Conservation (phyloP, 2,888 invertebrate genomes). For the Metellina segmentata region DNA sequence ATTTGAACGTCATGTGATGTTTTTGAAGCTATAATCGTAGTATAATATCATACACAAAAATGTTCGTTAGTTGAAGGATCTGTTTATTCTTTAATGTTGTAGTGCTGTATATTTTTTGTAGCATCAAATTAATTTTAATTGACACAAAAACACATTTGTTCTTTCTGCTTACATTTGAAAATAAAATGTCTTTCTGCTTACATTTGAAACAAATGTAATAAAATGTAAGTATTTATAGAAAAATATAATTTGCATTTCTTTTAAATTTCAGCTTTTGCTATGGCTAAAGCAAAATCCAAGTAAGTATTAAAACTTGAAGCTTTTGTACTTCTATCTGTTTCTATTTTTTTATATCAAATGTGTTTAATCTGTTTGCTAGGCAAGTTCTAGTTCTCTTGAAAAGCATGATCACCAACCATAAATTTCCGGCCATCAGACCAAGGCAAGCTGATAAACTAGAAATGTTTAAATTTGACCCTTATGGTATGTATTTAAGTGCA, state of each 20-base stretch:
- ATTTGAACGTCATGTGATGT: too few relatives aligned
- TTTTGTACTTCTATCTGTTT: background rate
- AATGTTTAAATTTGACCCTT: constrained; percentile 68
- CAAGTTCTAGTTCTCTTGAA: constrained; percentile 61
- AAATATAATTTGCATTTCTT: background rate
- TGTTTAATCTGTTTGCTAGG: constrained; percentile 2
- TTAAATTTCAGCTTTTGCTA: background rate
- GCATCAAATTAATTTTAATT: too few relatives aligned
- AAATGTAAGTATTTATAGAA: too few relatives aligned
- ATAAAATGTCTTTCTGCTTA: background rate
- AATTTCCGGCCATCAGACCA: constrained; percentile 45
- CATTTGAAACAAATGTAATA: background rate
- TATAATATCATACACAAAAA: too few relatives aligned
- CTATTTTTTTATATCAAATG: background rate
- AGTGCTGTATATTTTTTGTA: too few relatives aligned
- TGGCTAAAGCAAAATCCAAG: constrained; percentile 34
- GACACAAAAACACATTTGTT: too few relatives aligned
- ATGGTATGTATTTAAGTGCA: constrained; percentile 23
- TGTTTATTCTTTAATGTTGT: too few relatives aligned
- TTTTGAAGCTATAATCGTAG: too few relatives aligned
- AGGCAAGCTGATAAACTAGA: constrained; percentile 60
- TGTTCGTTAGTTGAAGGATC: too few relatives aligned
- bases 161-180: background rate
- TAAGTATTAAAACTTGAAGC: background rate
- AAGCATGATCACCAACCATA: constrained; percentile 51